Conservation (phyloP, 2,888 invertebrate genomes). For the Leucoptera coffeella region DNA sequence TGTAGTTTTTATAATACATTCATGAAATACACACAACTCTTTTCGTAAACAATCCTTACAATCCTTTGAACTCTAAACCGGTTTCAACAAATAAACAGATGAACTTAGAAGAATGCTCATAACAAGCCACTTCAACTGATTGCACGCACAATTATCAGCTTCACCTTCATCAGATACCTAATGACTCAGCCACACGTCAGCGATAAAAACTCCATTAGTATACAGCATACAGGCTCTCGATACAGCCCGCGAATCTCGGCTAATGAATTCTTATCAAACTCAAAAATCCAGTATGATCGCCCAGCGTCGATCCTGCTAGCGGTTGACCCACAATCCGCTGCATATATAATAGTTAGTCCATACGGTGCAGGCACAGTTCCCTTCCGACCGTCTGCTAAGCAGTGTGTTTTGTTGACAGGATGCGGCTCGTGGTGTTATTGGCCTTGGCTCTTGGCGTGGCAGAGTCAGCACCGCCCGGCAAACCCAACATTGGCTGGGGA, state of each 20-base stretch:
- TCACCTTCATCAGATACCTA: too few relatives aligned
- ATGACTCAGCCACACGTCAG: too few relatives aligned
- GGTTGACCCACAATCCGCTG: conserved; percentile 42
- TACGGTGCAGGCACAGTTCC: conserved; percentile 28
- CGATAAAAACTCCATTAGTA: too few relatives aligned
- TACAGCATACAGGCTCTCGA: too few relatives aligned
- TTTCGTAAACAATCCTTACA: too few relatives aligned
- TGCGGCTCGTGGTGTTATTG: conserved; percentile 23
- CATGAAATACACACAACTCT: too few relatives aligned
- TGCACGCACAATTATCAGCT: too few relatives aligned
- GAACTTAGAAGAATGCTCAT: too few relatives aligned
- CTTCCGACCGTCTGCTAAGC: conserved; percentile 20
- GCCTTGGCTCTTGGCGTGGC: conserved; percentile 17
- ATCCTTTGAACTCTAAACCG: too few relatives aligned
- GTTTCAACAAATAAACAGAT: too few relatives aligned
- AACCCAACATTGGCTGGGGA: conserved; percentile 39
- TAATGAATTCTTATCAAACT: conserved; percentile 34
- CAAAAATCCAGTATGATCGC: conserved; percentile 14
- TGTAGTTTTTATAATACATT: too few relatives aligned
- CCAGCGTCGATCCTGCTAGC: conserved; percentile 29
- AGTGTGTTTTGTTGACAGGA: conserved; percentile 28
- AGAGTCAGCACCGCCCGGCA: conserved; percentile 30
- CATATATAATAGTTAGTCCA: conserved; percentile 38
- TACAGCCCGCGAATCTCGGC: conserved; percentile 35
- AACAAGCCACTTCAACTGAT: too few relatives aligned